Base-by-base conservation (phyloP, 2,797 vertebrate genomes). In the Myripristis murdjan region DNA sequence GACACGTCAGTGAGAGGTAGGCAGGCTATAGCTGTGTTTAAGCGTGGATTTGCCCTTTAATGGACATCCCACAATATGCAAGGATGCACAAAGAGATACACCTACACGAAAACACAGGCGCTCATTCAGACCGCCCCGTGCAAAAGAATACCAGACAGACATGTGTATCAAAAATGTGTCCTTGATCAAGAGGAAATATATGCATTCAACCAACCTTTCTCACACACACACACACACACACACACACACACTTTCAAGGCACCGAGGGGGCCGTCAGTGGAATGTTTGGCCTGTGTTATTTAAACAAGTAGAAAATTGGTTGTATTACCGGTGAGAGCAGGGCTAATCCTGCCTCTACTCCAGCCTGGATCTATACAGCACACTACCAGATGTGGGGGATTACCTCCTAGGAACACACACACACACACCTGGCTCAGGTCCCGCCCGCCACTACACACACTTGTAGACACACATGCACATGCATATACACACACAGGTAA, bases 281-380 rank as follows among this genome's bases (percentile, higher is more conserved):
- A 79, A 84, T 79, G 84, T 75, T 73, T 72, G 78, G 59, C 76
- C 43, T 53, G 60, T 54, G 76, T 74, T 85, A 72, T 77, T 85
- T 76, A 85, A 88, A 86, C 84, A 78, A 85, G 81, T 67, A 67
- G 79, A 82, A 87, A 85, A 89, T 75, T 74, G 74, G 77, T 70
- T 70, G 83, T 33, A 75, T 89, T 84, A 85, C 77, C 41, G 20
- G 56, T 54, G 78, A 87, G 79, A 80, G 76, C 46, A 1, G 49
- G 1, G 61, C 64, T 87, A 88, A 90, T 87, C 85, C 84, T 44
- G 64, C 74, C 33, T 52, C 65, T 78, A 48, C 58, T 86, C 55
- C 63, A 53, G 72, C 65, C 67, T 64, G 47, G 72, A 86, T 81
- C 75, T 75, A 79, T 79, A 65, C 64, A 60, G 46, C 77, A 47